Conservation (phyloP, 2,888 invertebrate species). For the Bruchidius siliquastri region DNA sequence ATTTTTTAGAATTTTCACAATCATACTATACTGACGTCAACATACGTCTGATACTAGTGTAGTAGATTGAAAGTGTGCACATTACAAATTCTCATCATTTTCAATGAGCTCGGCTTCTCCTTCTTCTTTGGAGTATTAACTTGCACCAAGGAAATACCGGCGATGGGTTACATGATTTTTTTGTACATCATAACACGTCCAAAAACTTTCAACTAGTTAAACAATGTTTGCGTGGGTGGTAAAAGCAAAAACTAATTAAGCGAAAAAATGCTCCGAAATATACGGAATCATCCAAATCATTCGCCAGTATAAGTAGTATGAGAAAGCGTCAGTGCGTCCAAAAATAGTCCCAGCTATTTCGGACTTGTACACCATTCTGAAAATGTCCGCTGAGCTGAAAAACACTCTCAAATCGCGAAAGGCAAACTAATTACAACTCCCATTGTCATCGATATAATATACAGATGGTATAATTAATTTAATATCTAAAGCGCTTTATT, state of each 20-base stretch:
- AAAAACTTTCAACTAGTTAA: too few species aligned
- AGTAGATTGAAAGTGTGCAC: too few species aligned
- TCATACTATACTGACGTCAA: too few species aligned
- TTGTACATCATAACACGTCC: too few species aligned
- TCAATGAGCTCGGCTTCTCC: too few species aligned
- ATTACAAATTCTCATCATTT: too few species aligned
- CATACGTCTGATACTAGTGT: too few species aligned
- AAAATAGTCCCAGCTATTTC: slow-evolving; percentile 35
- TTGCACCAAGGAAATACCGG: too few species aligned
- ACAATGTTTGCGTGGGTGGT: not conserved
- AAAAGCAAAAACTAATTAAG: not conserved
- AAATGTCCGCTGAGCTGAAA: slow-evolving; percentile 28
- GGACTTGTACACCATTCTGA: slow-evolving; percentile 29
- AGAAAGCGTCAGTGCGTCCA: slow-evolving; percentile 22
- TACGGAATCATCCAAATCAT: slow-evolving; percentile 24
- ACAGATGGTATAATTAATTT: not conserved
- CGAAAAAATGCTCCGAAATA: slow-evolving; percentile 14
- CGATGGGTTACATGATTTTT: too few species aligned
- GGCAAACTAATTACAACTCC: slow-evolving; percentile 2
- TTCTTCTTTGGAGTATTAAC: too few species aligned
- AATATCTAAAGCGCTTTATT: not conserved
- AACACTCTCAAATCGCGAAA: slow-evolving; percentile 26
- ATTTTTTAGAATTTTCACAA: too few species aligned
- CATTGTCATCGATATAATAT: not conserved
- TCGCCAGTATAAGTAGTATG: slow-evolving; percentile 16